Evolutionary conservation across 1,140 invertebrate species (phyloP).

Genomic region (Rhopalosiphum maidis): DNA sequence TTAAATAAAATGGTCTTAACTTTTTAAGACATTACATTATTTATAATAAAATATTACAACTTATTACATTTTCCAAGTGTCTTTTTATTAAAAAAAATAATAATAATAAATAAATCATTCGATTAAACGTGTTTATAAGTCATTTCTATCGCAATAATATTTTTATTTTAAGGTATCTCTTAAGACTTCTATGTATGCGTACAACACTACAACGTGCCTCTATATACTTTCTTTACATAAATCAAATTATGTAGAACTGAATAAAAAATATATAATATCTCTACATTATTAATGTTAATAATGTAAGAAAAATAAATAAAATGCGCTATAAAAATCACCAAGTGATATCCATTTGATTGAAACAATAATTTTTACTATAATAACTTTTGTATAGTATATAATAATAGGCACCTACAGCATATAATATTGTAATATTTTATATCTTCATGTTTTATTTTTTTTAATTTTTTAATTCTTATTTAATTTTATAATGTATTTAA

Average conservation of each 20-base stretch:
- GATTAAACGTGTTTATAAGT: background rate
- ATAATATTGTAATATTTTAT: too few species aligned
- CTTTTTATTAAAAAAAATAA: background rate
- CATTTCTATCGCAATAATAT: background rate
- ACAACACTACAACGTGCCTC: too few species aligned
- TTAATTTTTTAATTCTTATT: too few species aligned
- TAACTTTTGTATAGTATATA: background rate
- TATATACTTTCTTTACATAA: background rate
- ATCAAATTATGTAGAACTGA: background rate
- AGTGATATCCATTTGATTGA: background rate
- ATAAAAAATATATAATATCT: background rate
- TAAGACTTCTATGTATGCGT: background rate
- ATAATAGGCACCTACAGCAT: too few species aligned
- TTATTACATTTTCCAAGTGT: background rate
- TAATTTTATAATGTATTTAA: too few species aligned
- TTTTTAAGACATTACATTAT: background rate
- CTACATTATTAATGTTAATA: background rate
- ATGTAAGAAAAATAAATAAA: background rate
- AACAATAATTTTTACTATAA: background rate
- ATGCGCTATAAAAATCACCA: background rate
- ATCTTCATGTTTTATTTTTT: too few species aligned
- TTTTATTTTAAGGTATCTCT: background rate
- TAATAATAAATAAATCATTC: background rate
- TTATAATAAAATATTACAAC: background rate
- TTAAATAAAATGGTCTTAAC: background rate